Evolutionary conservation across 2,888 invertebrate species (phyloP), one percentile per base, ranked within the genome.

Genomic region (Liposcelis brunnea): DNA sequence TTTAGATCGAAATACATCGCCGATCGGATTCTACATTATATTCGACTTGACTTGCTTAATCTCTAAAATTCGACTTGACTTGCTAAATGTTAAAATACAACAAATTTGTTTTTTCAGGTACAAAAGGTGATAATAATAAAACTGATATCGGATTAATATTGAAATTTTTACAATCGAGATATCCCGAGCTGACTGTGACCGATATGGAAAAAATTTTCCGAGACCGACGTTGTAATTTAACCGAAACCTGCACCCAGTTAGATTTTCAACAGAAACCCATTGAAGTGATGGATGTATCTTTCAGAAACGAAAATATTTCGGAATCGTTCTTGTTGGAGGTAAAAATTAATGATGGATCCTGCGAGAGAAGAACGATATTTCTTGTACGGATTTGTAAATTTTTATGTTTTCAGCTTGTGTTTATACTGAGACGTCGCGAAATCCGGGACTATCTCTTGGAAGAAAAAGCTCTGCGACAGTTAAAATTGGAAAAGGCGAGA

Each of bases 401-500:
- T 35, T 35, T 7, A 6, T 35, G 35, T 35, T 35, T 35, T 35
- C 35, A 35, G 35, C 4, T 35, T 16, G 46, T 52, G 54, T 55
- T 42, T 48, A 59, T 56, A 50, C 60, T 37, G 56, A 55, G 67
- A 49, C 55, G 58, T 49, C 46, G 47, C 8, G 50, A 55, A 15
- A 62, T 69, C 35, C 49, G 42, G 10, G 47, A 52, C 7, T 53
- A 60, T 44, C 37, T 64, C 1, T 54, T 52, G 7, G 64, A 66
- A 49, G 50, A 53, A 6, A 26, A 47, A 15, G 60, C 52, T 49
- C 56, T 56, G 26, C 51, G 48, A 51, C 54, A 52, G 49, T 56
- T 57, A 49, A 65, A 56, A 61, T 66, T 50, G 56, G 52, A 42
- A 49, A 53, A 45, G 54, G 64, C 62, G 11, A 52, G 59, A 56